Conservation (phyloP, 2,888 invertebrate species). For the Eupeodes latifasciatus region DNA sequence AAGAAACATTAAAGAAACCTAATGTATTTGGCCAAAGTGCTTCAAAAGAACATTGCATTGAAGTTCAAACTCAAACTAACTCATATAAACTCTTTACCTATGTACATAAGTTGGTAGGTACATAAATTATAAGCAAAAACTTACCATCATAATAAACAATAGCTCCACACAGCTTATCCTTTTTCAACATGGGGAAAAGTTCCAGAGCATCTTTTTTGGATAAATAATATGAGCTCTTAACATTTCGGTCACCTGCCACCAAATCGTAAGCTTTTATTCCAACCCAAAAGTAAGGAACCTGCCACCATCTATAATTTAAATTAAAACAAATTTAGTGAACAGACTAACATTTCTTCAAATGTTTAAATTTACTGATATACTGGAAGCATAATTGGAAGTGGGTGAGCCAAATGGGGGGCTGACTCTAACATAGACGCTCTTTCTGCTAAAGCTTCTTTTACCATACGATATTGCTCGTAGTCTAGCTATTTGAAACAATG, state of each 20-base stretch:
- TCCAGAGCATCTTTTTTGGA: slow-evolving; percentile 97
- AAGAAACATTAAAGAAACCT: too few relatives aligned
- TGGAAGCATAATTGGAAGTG: slow-evolving; percentile 98
- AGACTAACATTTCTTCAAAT: too few relatives aligned
- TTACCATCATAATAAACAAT: slow-evolving; percentile 99
- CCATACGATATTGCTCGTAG: slow-evolving; percentile 98
- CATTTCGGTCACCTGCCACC: slow-evolving; percentile 97
- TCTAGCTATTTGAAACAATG: slow-evolving; percentile 87
- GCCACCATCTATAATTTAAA: slow-evolving; percentile 94
- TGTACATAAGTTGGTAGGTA: too few relatives aligned
- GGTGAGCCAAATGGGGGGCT: slow-evolving; percentile 98
- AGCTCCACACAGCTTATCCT: slow-evolving; percentile 96
- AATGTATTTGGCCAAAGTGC: too few relatives aligned
- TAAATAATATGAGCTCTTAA: slow-evolving; percentile 97
- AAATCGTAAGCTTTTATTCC: slow-evolving; percentile 99
- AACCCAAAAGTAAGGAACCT: slow-evolving; percentile 99
- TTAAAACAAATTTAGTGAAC: neutral
- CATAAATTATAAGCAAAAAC: too few relatives aligned
- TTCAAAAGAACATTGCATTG: too few relatives aligned
- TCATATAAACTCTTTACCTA: too few relatives aligned
- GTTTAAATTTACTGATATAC: slow-evolving; percentile 92
- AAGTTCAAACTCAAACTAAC: too few relatives aligned
- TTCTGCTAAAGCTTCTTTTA: slow-evolving; percentile 98
- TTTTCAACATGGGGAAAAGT: slow-evolving; percentile 98
- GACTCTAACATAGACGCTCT: slow-evolving; percentile 96